These are phyloP conservation scores for Petroica traversi DNA, from an alignment of 2,113 vertebrate genomes.

Conservation along the genomic window DNA sequence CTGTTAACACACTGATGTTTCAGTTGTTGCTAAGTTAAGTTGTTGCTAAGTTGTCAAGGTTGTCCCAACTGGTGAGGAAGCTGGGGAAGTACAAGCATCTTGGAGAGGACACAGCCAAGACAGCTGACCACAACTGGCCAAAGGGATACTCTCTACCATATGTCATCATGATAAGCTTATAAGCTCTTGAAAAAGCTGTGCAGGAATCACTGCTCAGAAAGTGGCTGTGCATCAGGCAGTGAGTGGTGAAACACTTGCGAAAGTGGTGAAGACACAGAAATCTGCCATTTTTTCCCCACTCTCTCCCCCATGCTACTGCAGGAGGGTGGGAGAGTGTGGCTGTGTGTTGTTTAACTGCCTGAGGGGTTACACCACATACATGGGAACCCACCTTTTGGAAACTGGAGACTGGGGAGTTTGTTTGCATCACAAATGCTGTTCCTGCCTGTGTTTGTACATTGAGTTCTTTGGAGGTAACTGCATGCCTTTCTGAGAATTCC, in stretches of 20 bases:
- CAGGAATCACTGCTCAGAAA: not conserved
- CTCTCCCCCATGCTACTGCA: not conserved
- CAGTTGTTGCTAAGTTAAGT: not conserved
- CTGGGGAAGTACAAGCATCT: not conserved
- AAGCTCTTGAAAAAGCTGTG: not conserved
- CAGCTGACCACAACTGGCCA: not conserved
- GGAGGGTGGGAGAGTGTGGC: not conserved
- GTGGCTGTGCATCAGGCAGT: not conserved
- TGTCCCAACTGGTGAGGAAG: not conserved
- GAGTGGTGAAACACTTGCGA: not conserved
- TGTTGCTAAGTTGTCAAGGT: not conserved
- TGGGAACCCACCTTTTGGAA: not conserved
- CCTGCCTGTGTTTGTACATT: fast-evolving
- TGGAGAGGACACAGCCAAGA: not conserved
- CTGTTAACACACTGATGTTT: not conserved
- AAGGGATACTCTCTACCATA: not conserved
- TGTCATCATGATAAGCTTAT: not conserved
- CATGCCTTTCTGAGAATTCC: not conserved
- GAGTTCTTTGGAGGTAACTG: not conserved
- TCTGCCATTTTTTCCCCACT: not conserved
- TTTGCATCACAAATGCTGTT: not conserved
- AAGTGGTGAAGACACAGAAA: too few species aligned
- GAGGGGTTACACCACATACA: not conserved
- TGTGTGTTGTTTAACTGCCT: not conserved
- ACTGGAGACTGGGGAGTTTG: not conserved